Evolutionary conservation across 2,888 invertebrate genomes (phyloP).

Genomic region (Girardia tigrina): DNA sequence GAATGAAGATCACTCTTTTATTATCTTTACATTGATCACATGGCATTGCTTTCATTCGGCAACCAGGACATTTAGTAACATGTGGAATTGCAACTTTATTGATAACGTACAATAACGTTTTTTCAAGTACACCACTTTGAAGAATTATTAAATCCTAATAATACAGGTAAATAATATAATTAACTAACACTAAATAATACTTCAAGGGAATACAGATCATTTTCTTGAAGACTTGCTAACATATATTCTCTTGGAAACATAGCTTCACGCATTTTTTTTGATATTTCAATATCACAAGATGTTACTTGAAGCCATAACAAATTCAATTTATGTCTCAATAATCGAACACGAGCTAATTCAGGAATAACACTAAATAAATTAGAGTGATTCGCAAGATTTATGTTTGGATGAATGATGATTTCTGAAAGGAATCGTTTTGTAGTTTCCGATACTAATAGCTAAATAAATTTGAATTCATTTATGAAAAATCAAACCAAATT

Average conservation of each 20-base stretch:
- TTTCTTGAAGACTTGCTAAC: conserved; percentile 28
- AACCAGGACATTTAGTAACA: conserved; percentile 24
- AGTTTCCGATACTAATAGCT: conserved; percentile 5
- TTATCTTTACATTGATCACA: conserved; percentile 27
- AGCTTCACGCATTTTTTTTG: not conserved
- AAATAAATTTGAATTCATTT: not conserved
- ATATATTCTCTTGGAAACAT: conserved; percentile 31
- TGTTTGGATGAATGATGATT: conserved; percentile 29
- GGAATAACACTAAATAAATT: conserved; percentile 27
- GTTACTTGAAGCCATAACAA: conserved; percentile 30
- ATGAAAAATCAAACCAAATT: not conserved
- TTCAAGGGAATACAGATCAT: conserved; percentile 32
- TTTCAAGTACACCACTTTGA: conserved; percentile 21
- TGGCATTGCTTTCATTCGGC: not conserved
- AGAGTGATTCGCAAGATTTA: not conserved
- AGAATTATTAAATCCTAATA: conserved; percentile 28
- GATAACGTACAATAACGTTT: conserved; percentile 5
- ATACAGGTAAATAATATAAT: not conserved
- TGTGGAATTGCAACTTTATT: conserved; percentile 30
- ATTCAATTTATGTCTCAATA: conserved; percentile 25
- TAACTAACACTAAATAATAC: not conserved
- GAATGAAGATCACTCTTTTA: not conserved
- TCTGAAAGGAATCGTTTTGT: conserved; percentile 30
- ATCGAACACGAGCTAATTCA: not conserved
- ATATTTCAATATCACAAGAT: conserved; percentile 17